phyloP scores from a whole-genome alignment of 2,113 vertebrate species.

The Scolopax mira region DNA sequence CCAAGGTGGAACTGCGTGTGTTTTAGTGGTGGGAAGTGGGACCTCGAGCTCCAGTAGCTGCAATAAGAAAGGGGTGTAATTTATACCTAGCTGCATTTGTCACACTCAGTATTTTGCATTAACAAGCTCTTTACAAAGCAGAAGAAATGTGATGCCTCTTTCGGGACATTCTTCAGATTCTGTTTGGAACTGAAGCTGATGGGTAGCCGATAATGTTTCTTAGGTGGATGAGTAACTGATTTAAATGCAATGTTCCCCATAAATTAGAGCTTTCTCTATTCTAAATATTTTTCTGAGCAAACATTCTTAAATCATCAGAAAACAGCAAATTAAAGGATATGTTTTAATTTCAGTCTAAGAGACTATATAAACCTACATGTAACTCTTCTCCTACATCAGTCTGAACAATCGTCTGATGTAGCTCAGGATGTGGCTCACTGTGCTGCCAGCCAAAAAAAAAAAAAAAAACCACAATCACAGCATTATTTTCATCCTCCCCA shows the following conservation, averaged over 20 bases:
- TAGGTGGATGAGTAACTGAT: background rate
- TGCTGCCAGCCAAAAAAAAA: background rate
- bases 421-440: background rate
- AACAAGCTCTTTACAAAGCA: background rate
- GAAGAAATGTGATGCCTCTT: background rate
- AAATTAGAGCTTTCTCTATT: background rate
- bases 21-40: background rate
- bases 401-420: background rate
- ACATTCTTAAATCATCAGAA: background rate
- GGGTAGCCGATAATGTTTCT: background rate
- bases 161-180: background rate
- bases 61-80: background rate
- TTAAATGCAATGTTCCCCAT: background rate
- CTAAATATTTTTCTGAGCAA: background rate
- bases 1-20: background rate
- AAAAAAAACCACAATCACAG: background rate
- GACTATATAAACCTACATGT: background rate
- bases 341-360: background rate
- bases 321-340: background rate
- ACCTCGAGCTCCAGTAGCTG: background rate
- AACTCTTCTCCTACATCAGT: background rate
- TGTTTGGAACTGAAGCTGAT: background rate
- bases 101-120: background rate
- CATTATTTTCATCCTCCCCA: background rate
- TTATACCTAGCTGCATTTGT: conserved; percentile 7